Base-by-base conservation (phyloP, 2,888 invertebrate species). In the Adela reaumurella region DNA sequence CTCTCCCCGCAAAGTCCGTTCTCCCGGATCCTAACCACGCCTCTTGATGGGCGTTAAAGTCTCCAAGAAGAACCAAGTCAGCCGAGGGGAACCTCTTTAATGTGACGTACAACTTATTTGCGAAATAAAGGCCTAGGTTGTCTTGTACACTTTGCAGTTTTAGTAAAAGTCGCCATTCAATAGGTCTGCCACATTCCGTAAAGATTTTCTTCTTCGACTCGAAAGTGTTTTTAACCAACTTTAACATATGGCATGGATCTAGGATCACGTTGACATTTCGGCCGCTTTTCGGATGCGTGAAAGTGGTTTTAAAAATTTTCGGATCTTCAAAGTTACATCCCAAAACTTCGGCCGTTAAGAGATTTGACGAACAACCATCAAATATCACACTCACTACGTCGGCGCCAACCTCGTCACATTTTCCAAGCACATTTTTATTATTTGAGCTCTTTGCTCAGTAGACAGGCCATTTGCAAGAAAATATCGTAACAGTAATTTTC, bases 401-500 rank as follows among this genome's bases (percentile, higher is more conserved):
- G 16, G 24, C 45, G 20, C 24, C 20, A 45, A 45, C 16, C 16
- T 45, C 24, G 6, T 20, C 45, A 19, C 24, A 45, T 20, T 45
- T 20, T 35, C 35, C n/a, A 35, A 35, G n/a, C 35, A 35, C 35
- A 35, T 35, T 14, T 35, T 35, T 8, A 35, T 8, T 35, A 35
- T 45, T 20, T 45, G 5, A 4, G 45, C 16, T 20, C 24, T 45
- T 45, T 45, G 20, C 19, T 45, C 20, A 14, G 19, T 20, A 45
- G 20, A 20, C 11, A 20, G 20, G 8, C 24, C 45, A 19, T 19
- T 45, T 10, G 20, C 16, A 20, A 45, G 35, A 19, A 45, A 45
- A 45, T 45, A 45, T 16, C 45, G 20, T 45, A 45, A 45, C 17
- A 20, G 45, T 20, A 19, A 45, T 45, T 45, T 45, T 14, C 19